Conservation (phyloP, 2,888 invertebrate species). For the Caenorhabditis drosophilae region DNA sequence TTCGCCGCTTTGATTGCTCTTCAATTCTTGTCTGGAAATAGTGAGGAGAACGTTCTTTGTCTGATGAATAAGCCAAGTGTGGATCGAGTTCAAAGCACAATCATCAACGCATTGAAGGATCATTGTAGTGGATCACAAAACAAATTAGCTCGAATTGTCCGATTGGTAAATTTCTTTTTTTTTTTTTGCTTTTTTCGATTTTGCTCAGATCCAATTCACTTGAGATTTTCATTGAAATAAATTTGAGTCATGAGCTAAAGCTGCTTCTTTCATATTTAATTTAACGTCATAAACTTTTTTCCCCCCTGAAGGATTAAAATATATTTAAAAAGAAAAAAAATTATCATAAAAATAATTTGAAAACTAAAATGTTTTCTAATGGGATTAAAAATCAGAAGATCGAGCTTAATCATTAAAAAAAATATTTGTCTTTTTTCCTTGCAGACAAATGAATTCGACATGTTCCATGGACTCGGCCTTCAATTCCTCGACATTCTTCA, state of each 20-base stretch:
- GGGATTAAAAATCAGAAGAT: too few relatives aligned
- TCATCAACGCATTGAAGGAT: slow-evolving; percentile 90
- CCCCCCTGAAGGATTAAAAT: too few relatives aligned
- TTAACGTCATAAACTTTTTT: too few relatives aligned
- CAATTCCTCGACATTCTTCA: slow-evolving; percentile 11
- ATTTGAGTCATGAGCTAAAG: too few relatives aligned
- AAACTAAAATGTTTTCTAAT: too few relatives aligned
- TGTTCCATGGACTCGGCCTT: slow-evolving; percentile 31
- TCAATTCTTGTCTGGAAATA: slow-evolving; percentile 43
- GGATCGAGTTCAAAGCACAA: slow-evolving; percentile 93
- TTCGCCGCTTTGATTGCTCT: slow-evolving; percentile 60
- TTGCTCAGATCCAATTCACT: too few relatives aligned
- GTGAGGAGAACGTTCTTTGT: slow-evolving; percentile 36
- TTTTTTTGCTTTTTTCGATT: not conserved
- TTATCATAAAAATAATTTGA: too few relatives aligned
- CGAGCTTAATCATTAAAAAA: too few relatives aligned
- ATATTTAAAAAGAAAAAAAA: too few relatives aligned
- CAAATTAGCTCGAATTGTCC: slow-evolving; percentile 61
- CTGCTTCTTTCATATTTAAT: too few relatives aligned
- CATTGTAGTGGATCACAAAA: slow-evolving; percentile 73
- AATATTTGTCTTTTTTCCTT: too few relatives aligned
- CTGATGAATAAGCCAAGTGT: slow-evolving; percentile 72
- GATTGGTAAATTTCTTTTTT: slow-evolving; percentile 50
- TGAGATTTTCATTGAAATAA: too few relatives aligned
- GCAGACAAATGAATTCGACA: slow-evolving; percentile 42